phyloP scores from a whole-genome alignment of 2,113 vertebrate species.

The Cyanocitta stelleri region DNA sequence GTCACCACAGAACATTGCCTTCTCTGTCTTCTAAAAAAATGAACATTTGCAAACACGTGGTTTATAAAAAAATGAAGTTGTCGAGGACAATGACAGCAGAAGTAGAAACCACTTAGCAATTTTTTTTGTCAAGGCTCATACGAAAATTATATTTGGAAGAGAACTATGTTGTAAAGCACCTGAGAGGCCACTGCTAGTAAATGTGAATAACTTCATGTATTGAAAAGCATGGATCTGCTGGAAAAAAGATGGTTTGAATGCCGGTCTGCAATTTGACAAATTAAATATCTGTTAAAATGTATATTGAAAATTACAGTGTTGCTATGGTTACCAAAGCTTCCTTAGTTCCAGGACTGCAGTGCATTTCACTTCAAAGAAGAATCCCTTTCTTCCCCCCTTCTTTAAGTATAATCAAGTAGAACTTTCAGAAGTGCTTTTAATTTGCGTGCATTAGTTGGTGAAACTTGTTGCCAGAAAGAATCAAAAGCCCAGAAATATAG shows the following conservation, averaged over 20 bases:
- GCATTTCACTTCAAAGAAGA: background rate
- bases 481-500: background rate
- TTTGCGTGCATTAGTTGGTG: background rate
- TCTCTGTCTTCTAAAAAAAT: background rate
- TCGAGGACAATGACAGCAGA: background rate
- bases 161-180: background rate
- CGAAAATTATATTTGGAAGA: background rate
- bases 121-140: background rate
- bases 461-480: background rate
- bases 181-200: background rate
- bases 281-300: background rate
- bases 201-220: background rate
- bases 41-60: background rate
- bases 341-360: background rate
- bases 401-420: background rate
- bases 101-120: background rate
- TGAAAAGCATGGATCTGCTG: background rate
- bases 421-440: background rate
- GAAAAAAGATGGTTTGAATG: background rate
- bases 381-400: background rate
- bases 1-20: background rate
- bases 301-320: background rate
- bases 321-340: slow-evolving; percentile 4
- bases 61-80: background rate
- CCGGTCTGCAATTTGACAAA: background rate